These are phyloP conservation scores for Timema podura DNA, from an alignment of 2,888 invertebrate genomes.

Conservation along the genomic window DNA sequence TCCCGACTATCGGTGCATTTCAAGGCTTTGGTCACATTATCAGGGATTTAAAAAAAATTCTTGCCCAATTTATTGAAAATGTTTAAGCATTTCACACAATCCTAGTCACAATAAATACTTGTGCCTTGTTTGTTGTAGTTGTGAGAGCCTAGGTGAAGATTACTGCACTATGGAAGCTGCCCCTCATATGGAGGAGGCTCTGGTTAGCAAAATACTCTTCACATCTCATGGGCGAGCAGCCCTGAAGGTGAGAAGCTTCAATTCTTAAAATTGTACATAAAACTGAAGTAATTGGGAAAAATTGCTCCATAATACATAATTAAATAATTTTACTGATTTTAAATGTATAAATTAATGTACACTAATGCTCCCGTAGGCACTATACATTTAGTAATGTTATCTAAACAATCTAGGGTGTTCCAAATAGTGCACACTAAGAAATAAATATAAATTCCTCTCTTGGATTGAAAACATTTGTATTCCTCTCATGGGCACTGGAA, in stretches of 20 bases:
- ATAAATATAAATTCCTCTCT: no score
- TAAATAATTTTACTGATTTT: background rate
- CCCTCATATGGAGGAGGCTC: constrained; percentile 48
- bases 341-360: background rate
- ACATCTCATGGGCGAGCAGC: constrained; percentile 42
- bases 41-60: background rate
- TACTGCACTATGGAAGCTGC: constrained; percentile 23
- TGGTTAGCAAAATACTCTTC: constrained; percentile 46
- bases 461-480: no score
- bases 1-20: no score
- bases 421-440: no score
- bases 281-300: background rate
- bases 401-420: no score
- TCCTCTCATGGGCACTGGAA: no score
- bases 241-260: constrained; percentile 42
- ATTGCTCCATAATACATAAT: background rate
- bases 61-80: background rate
- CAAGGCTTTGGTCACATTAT: no score
- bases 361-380: no score
- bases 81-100: no score
- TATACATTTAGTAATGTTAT: no score
- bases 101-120: no score
- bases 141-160: constrained; percentile 19
- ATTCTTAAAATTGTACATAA: background rate
- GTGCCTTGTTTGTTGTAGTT: constrained; percentile 3